phyloP scores from a whole-genome alignment of 2,113 vertebrate genomes.

The Thamnophis sirtalis region DNA sequence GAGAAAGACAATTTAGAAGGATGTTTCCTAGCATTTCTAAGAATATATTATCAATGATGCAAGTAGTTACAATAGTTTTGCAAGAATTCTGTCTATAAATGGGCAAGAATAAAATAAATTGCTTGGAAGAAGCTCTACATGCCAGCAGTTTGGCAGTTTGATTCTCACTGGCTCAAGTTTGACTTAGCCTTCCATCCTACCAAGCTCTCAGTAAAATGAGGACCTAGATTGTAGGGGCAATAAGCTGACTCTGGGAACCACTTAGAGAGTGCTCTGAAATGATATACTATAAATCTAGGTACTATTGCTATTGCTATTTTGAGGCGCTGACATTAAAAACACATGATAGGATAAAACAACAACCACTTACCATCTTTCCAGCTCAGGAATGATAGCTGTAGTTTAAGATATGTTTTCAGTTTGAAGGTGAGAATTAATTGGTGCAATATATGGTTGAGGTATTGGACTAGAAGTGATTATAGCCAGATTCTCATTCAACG shows the following conservation, averaged over 20 bases:
- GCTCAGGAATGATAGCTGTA: background rate
- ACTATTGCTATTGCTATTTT: background rate
- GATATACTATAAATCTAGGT: background rate
- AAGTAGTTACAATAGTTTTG: background rate
- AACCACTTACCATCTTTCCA: background rate
- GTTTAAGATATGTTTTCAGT: background rate
- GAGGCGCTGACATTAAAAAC: background rate
- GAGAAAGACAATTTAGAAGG: background rate
- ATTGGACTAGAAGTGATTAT: background rate
- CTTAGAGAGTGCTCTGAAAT: background rate
- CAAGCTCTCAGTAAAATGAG: background rate
- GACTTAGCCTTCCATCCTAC: background rate
- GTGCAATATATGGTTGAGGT: background rate
- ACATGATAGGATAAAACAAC: background rate
- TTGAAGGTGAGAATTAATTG: background rate
- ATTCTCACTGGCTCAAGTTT: background rate
- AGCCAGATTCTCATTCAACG: background rate
- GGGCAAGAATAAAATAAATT: background rate
- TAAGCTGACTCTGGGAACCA: background rate
- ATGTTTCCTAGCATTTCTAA: background rate
- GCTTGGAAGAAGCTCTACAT: background rate
- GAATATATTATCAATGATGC: background rate
- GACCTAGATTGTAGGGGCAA: background rate
- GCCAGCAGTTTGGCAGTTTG: background rate
- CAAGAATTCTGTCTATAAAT: background rate